Conservation (phyloP, 2,888 invertebrate genomes). For the Ashinkailepas kermadecensis region DNA sequence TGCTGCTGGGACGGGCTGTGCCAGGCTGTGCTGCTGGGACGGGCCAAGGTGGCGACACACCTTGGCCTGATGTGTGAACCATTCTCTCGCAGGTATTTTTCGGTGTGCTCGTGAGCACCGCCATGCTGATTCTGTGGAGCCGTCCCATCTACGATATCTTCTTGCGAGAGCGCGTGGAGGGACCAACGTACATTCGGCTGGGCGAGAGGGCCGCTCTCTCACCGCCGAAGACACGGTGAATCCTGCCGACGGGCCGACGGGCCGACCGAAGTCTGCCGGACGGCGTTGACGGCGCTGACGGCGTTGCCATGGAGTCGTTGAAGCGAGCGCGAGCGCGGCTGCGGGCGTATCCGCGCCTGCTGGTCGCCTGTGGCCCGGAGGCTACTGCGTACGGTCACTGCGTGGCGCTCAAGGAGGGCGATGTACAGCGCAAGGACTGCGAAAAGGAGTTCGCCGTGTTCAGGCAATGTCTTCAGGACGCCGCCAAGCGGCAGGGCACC, state of each 20-base stretch:
- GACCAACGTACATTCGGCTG: background rate
- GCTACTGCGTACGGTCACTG: conserved; percentile 69
- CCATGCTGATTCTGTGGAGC: conserved; percentile 57
- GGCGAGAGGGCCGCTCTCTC: conserved; percentile 12
- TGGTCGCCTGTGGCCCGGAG: conserved; percentile 62
- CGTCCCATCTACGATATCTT: conserved; percentile 63
- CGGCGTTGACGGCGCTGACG: background rate
- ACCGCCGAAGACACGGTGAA: background rate
- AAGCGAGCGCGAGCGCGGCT: conserved; percentile 63
- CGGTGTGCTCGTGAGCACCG: conserved; percentile 36
- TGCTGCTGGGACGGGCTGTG: no score
- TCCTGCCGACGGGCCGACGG: background rate
- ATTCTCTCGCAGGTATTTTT: no score
- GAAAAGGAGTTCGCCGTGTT: conserved; percentile 68
- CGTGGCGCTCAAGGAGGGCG: conserved; percentile 62
- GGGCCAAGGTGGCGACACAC: no score
- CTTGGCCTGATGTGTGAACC: background rate
- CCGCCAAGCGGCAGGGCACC: conserved; percentile 60
- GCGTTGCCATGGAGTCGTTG: conserved; percentile 75
- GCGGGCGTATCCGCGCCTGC: conserved; percentile 62
- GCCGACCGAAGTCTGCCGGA: background rate
- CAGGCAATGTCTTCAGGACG: conserved; percentile 60
- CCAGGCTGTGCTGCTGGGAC: no score
- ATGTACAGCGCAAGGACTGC: conserved; percentile 64
- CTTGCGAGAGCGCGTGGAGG: conserved; percentile 37